Percentiles rank a stretch among this genome's conserved stretches.
These are phyloP conservation scores for Caenorhabditis sp. DNA, from an alignment of 2,888 invertebrate species.

Conservation along the genomic window DNA sequence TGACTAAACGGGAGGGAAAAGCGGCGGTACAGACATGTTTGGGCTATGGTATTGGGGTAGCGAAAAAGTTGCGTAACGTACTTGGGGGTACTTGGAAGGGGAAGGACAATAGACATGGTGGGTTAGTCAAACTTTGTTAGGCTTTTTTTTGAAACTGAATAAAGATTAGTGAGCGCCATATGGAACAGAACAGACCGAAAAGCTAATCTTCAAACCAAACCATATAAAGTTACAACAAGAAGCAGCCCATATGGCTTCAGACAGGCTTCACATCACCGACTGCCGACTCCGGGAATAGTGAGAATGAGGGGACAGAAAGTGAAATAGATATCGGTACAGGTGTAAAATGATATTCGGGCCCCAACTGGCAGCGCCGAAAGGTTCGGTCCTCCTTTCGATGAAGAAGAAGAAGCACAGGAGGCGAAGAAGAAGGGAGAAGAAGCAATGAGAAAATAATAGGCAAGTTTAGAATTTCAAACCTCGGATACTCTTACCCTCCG, in stretches of 20 bases:
- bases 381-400: slow-evolving; percentile 25
- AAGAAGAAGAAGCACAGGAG: slow-evolving; percentile 39
- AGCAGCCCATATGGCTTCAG: neutral
- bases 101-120: neutral
- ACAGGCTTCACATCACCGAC: no score
- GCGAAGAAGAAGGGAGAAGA: slow-evolving; percentile 25
- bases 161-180: no score
- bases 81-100: no score
- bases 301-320: neutral
- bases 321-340: slow-evolving; percentile 56
- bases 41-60: no score
- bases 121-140: slow-evolving; percentile 8
- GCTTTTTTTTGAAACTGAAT: neutral
- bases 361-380: slow-evolving; percentile 28
- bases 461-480: slow-evolving; percentile 55
- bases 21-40: no score
- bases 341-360: slow-evolving; percentile 52
- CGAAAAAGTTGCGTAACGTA: no score
- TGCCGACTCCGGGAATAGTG: no score
- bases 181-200: neutral
- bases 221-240: slow-evolving; percentile 1
- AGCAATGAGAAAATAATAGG: slow-evolving; percentile 53
- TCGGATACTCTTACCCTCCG: slow-evolving; percentile 50
- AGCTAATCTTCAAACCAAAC: no score
- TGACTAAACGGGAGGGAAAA: no score